phyloP scores from a whole-genome alignment of 2,797 vertebrate genomes.

The Tachyglossus aculeatus region DNA sequence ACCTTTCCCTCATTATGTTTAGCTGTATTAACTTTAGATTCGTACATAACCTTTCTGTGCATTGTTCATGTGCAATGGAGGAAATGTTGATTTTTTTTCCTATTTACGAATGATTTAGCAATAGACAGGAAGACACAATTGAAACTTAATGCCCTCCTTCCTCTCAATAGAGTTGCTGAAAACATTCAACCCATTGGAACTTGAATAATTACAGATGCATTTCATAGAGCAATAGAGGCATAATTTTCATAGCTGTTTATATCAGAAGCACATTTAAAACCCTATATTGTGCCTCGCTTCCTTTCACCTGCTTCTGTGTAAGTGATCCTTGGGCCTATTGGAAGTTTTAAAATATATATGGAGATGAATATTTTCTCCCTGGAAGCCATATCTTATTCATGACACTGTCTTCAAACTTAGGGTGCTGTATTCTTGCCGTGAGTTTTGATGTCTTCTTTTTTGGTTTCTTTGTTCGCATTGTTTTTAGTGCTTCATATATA shows the following conservation, averaged over 20 bases:
- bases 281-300: constrained; percentile 12
- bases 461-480: constrained; percentile 71
- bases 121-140: not conserved
- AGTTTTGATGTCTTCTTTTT: constrained; percentile 65
- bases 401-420: constrained; percentile 39
- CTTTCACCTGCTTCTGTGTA: constrained; percentile 21
- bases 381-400: constrained; percentile 45
- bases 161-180: constrained; percentile 19
- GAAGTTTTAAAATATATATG: constrained; percentile 43
- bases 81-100: constrained; percentile 21
- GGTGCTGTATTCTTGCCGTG: constrained; percentile 52
- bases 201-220: not conserved
- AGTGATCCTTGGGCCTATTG: constrained; percentile 24
- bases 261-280: constrained; percentile 26
- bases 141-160: constrained; percentile 22
- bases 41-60: not conserved
- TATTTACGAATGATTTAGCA: not conserved
- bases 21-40: not conserved
- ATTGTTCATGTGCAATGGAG: constrained; percentile 1
- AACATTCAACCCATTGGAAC: constrained; percentile 28
- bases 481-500: constrained; percentile 72
- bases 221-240: not conserved
- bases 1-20: not conserved
- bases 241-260: constrained; percentile 41
- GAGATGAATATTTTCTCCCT: constrained; percentile 24